Evolutionary conservation across 2,797 vertebrate genomes (phyloP).

Genomic region (Coendou prehensilis): DNA sequence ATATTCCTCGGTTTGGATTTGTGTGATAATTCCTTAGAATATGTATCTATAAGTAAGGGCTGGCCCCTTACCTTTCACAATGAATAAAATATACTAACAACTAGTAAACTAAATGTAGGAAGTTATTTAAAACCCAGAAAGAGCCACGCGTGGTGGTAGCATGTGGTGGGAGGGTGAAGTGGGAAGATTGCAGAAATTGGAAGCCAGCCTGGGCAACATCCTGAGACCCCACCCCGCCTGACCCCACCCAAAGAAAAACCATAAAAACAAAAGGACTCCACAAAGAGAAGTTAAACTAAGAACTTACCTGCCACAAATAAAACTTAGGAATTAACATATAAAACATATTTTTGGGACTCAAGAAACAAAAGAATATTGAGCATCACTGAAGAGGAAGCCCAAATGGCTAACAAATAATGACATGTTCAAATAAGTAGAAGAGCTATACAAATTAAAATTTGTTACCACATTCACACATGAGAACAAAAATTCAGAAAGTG

Average conservation of each 20-base stretch:
- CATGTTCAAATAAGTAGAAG: background rate
- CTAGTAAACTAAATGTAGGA: background rate
- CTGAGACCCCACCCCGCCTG: background rate
- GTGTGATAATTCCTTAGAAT: background rate
- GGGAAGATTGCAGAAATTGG: background rate
- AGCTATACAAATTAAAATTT: background rate
- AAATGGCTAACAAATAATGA: background rate
- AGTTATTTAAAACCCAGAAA: background rate
- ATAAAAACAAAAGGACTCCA: background rate
- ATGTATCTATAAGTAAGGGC: background rate
- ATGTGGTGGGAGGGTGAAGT: background rate
- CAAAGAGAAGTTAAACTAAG: background rate
- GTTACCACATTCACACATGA: background rate
- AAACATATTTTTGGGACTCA: background rate
- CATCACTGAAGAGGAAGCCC: background rate
- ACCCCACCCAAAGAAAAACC: background rate
- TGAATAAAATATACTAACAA: background rate
- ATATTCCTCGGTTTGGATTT: background rate
- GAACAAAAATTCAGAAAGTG: background rate
- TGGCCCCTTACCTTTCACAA: background rate
- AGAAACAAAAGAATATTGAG: background rate
- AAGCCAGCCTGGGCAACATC: background rate
- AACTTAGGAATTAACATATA: background rate
- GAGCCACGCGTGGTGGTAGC: background rate
- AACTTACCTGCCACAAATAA: slow-evolving; percentile 8